Percentiles rank a stretch among this genome's conserved stretches.
Evolutionary conservation across 2,888 invertebrate genomes (phyloP).

Genomic region (Drosophila lutescens): DNA sequence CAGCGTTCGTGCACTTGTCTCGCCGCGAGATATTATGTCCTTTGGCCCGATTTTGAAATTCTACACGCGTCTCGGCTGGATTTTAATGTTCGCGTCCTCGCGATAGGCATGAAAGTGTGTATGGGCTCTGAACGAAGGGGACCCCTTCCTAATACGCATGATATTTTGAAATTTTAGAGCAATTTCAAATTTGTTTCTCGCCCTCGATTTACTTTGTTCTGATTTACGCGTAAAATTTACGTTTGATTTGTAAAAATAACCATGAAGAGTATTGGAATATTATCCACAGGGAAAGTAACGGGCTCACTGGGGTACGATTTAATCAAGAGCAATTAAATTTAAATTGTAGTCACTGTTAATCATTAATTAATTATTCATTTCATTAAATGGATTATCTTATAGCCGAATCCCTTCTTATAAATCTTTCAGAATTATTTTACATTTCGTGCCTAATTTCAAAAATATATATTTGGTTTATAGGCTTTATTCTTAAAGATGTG

Average conservation of each 20-base stretch:
- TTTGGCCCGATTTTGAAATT: constrained; percentile 60
- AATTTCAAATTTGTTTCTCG: constrained; percentile 10
- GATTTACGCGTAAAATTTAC: constrained; percentile 28
- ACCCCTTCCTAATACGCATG: constrained; percentile 49
- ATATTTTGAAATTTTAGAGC: constrained; percentile 44
- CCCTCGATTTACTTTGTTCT: constrained; percentile 9
- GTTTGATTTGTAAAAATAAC: constrained; percentile 9
- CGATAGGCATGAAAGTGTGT: constrained; percentile 54
- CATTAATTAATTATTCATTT: not conserved
- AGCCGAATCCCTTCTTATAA: too few relatives aligned
- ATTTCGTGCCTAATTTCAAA: too few relatives aligned
- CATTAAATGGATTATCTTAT: not conserved
- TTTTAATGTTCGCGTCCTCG: constrained; percentile 52
- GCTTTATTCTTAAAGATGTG: too few relatives aligned
- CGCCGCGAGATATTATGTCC: constrained; percentile 38
- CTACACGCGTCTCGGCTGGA: constrained; percentile 65
- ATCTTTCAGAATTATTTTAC: too few relatives aligned
- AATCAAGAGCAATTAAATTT: not conserved
- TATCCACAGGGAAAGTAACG: constrained; percentile 14
- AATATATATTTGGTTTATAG: too few relatives aligned
- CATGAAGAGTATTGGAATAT: constrained; percentile 10
- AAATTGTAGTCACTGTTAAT: not conserved
- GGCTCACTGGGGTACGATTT: not conserved
- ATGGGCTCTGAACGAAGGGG: not conserved
- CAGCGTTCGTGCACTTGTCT: constrained; percentile 34